These are phyloP conservation scores for Daphoenositta chrysoptera DNA, from an alignment of 2,113 vertebrate genomes.

Conservation along the genomic window DNA sequence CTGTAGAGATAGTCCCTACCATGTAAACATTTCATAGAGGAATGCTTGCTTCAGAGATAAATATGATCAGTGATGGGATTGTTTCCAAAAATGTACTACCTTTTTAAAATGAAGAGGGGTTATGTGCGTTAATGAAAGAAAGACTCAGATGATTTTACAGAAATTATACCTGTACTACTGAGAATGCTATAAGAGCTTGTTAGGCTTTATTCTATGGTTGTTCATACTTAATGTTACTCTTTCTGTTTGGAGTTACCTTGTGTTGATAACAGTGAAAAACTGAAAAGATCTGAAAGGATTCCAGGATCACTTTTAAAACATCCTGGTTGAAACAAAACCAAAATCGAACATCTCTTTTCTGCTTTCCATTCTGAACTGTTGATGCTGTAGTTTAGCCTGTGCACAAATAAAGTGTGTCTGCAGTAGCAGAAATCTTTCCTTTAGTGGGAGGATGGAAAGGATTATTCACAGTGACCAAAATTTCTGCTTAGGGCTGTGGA, in stretches of 20 bases:
- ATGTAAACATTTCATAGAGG: background rate
- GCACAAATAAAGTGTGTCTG: background rate
- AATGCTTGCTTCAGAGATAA: background rate
- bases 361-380: background rate
- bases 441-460: background rate
- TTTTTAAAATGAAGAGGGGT: background rate
- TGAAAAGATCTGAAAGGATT: background rate
- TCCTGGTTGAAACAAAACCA: background rate
- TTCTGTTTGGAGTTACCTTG: background rate
- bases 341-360: background rate
- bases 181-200: background rate
- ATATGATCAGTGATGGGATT: background rate
- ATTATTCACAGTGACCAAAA: background rate
- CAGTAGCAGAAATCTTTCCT: background rate
- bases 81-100: background rate
- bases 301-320: background rate
- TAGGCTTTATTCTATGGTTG: background rate
- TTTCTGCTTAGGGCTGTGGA: background rate
- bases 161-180: background rate
- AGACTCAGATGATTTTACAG: background rate
- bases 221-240: background rate
- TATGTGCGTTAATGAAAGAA: background rate
- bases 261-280: background rate
- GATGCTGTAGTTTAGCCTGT: background rate
- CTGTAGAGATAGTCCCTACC: background rate